Evolutionary conservation across 2,113 vertebrate genomes (phyloP).

Genomic region (Ceuthmochares aereus): DNA sequence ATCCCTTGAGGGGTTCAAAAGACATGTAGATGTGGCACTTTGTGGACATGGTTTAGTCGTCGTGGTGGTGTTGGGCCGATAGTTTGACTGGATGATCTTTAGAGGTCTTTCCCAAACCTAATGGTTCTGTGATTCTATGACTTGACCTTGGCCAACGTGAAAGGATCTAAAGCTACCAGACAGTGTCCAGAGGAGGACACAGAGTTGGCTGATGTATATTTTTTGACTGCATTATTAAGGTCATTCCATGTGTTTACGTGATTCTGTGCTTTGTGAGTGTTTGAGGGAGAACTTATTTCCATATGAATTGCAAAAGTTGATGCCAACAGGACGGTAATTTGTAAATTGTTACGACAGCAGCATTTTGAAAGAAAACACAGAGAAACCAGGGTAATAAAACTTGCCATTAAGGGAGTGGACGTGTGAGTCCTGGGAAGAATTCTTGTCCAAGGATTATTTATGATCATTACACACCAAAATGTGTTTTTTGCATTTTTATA

Average conservation of each 20-base stretch:
- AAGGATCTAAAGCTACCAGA: too few species aligned
- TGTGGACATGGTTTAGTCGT: too few species aligned
- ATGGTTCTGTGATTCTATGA: too few species aligned
- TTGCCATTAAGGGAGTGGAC: slow-evolving; percentile 21
- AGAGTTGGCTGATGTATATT: fast-evolving
- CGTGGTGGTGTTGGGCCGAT: too few species aligned
- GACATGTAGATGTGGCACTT: too few species aligned
- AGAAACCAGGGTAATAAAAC: slow-evolving; percentile 38
- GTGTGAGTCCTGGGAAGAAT: slow-evolving; percentile 30
- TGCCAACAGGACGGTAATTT: slow-evolving; percentile 9
- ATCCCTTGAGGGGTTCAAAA: too few species aligned
- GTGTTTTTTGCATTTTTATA: slow-evolving; percentile 66
- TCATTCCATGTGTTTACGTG: neutral
- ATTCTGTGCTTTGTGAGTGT: neutral
- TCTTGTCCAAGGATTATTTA: slow-evolving; percentile 62
- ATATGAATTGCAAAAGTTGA: neutral
- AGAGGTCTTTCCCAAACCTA: too few species aligned
- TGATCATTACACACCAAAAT: slow-evolving; percentile 46
- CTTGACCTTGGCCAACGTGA: too few species aligned
- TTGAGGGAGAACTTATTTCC: neutral
- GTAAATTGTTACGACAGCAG: slow-evolving; percentile 6
- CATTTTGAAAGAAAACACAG: slow-evolving; percentile 20
- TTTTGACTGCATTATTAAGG: neutral
- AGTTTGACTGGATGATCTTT: too few species aligned
- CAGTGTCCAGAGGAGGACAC: too few species aligned